A percentile compares a stretch with the other conserved stretches of the same genome.
Evolutionary conservation across 2,113 vertebrate species (phyloP).

Genomic region (Tapirus terrestris): DNA sequence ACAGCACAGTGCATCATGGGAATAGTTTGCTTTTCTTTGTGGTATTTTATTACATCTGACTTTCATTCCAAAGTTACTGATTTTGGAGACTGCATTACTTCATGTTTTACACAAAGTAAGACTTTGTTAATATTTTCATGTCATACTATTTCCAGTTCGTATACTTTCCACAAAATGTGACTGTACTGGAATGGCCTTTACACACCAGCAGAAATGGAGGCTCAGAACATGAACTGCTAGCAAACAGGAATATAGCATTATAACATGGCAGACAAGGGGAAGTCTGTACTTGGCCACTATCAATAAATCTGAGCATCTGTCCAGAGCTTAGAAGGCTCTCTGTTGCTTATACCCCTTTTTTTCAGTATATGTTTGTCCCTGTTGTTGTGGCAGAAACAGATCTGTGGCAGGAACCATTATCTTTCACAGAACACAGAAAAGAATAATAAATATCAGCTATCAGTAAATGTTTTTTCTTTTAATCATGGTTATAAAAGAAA

Average conservation of each 20-base stretch:
- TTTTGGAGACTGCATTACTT: background rate
- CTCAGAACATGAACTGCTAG: background rate
- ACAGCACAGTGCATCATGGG: background rate
- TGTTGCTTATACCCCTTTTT: background rate
- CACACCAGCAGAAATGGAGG: background rate
- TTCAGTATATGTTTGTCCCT: background rate
- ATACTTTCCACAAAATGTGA: background rate
- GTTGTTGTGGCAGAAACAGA: background rate
- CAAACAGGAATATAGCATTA: background rate
- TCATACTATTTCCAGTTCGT: background rate
- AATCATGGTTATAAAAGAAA: slow-evolving; percentile 33
- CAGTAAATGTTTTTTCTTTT: background rate
- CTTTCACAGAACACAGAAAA: slow-evolving; percentile 3
- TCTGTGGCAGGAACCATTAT: slow-evolving; percentile 21
- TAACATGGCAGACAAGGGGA: background rate
- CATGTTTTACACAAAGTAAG: background rate
- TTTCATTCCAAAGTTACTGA: background rate
- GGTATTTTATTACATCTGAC: background rate
- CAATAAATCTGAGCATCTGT: background rate
- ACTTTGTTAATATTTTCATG: background rate
- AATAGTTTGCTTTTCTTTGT: background rate
- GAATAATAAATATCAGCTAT: background rate
- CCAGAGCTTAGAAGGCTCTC: background rate
- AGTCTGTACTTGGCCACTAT: too few relatives aligned
- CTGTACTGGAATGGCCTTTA: background rate